A percentile compares a stretch with the other conserved stretches of the same genome.
phyloP scores from a whole-genome alignment of 1,140 invertebrate species.

The Calephelis virginiensis region DNA sequence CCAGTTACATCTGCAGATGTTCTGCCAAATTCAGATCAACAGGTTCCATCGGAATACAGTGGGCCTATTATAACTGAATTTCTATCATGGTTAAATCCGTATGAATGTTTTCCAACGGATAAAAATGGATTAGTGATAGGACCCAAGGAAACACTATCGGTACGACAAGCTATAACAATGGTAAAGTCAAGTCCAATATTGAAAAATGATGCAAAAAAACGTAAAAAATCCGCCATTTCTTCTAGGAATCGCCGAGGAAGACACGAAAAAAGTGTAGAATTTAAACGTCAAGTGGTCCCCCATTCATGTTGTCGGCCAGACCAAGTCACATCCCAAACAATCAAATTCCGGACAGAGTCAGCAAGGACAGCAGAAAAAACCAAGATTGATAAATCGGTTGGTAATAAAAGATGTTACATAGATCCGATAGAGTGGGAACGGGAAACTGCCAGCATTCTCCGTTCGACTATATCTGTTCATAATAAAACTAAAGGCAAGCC shows the following conservation, averaged over 20 bases:
- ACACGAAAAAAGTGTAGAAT: conserved; percentile 69
- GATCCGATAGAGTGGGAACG: conserved; percentile 73
- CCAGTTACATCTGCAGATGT: conserved; percentile 44
- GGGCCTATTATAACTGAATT: conserved; percentile 75
- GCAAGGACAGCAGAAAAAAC: conserved; percentile 55
- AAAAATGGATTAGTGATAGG: conserved; percentile 60
- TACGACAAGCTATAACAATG: conserved; percentile 71
- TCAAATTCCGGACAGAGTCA: conserved; percentile 69
- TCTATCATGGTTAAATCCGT: conserved; percentile 71
- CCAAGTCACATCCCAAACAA: conserved; percentile 39
- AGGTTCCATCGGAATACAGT: conserved; percentile 60
- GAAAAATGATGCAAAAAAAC: conserved; percentile 68
- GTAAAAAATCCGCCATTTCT: conserved; percentile 73
- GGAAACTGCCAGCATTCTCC: conserved; percentile 68
- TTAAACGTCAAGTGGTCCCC: conserved; percentile 56
- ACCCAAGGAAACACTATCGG: conserved; percentile 62
- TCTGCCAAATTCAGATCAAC: conserved; percentile 43
- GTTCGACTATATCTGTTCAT: conserved; percentile 69
- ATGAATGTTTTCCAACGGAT: conserved; percentile 57
- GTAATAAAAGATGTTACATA: conserved; percentile 78
- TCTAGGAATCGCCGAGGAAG: conserved; percentile 69
- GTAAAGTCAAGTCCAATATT: conserved; percentile 66
- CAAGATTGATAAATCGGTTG: conserved; percentile 68
- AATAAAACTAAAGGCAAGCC: conserved; percentile 52
- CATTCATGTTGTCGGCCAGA: conserved; percentile 65